Percentiles rank a stretch among this genome's conserved stretches.
These are phyloP conservation scores for Danio choprae DNA, from an alignment of 2,797 vertebrate genomes.

Conservation along the genomic window DNA sequence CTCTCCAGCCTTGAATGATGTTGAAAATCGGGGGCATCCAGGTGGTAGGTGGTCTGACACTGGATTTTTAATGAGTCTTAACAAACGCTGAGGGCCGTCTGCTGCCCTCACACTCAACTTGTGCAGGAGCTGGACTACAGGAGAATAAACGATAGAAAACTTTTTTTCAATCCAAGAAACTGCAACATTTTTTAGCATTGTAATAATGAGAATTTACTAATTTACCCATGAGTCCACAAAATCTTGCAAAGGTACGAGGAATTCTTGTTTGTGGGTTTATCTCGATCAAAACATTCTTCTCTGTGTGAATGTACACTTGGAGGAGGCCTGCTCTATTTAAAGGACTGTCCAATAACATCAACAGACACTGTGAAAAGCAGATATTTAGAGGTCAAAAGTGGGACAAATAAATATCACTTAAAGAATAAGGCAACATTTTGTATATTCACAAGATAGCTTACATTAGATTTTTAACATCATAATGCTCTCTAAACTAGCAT, in stretches of 20 bases:
- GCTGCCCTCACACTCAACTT: slow-evolving; percentile 95
- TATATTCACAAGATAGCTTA: neutral
- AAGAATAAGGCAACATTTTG: neutral
- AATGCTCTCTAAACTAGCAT: neutral
- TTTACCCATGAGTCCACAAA: slow-evolving; percentile 97
- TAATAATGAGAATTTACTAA: neutral
- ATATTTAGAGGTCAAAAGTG: neutral
- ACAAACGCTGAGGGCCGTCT: slow-evolving; percentile 91
- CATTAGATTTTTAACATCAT: neutral
- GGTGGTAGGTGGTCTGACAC: slow-evolving; percentile 93
- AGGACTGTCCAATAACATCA: slow-evolving; percentile 98
- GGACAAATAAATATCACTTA: neutral
- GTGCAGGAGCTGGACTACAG: slow-evolving; percentile 93
- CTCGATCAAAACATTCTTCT: slow-evolving; percentile 93
- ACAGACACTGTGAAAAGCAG: slow-evolving; percentile 72
- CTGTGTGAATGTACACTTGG: slow-evolving; percentile 95
- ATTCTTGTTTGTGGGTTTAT: slow-evolving; percentile 97
- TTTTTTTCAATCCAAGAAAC: neutral
- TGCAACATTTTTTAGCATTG: neutral
- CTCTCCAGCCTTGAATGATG: slow-evolving; percentile 85
- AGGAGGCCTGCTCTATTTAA: slow-evolving; percentile 94
- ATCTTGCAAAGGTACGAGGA: slow-evolving; percentile 93
- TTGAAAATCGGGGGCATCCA: slow-evolving; percentile 88
- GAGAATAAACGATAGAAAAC: neutral
- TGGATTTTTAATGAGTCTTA: slow-evolving; percentile 95